Base-by-base conservation (phyloP, 2,797 vertebrate species). In the Xyrichtys novacula region DNA sequence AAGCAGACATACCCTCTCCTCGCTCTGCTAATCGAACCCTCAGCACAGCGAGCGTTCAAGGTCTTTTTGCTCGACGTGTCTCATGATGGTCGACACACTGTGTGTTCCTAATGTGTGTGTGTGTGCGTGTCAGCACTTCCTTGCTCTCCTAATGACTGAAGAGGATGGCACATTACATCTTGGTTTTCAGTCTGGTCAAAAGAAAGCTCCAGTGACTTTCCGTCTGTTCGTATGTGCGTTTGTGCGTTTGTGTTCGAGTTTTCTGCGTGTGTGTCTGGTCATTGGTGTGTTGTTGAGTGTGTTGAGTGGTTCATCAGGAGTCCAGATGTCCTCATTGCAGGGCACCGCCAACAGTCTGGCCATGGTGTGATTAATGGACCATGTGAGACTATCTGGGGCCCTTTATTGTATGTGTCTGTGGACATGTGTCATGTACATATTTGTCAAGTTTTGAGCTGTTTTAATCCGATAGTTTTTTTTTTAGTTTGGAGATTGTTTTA, bases 311-410 rank as follows among this genome's bases (percentile, higher is more conserved):
- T 76, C 49, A 72, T 81, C 65, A 72, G 57, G 38, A 46, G 65
- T 81, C 78, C 87, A 88, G 85, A 87, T 85, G 79, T 85, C 78
- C 74, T 78, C 44, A 25, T 54, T 10, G 43, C 53, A 66, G 40
- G 59, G 46, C 56, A 26, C 61, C 65, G 71, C 81, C 87, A 87
- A 57, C 83, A 78, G 48, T 83, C 80, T 84, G 84, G 54, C 53
- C 72, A 42, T 38, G 47, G 23, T 23, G 19, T 71, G 56, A 77
- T 83, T 81, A 86, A 75, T 86, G 79, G 75, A 80, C 59, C 46
- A 9, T 50, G 22, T 39, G 48, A 54, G 56, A 74, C 52, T 75
- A 52, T 66, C 59, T 53, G 57, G 63, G 69, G 52, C 75, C 59
- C 40, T 84, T 70, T 49, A 53, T 78, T 62, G 43, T 71, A 17